Conservation (phyloP, 2,797 vertebrate genomes). For the Rhabdomys pumilio region DNA sequence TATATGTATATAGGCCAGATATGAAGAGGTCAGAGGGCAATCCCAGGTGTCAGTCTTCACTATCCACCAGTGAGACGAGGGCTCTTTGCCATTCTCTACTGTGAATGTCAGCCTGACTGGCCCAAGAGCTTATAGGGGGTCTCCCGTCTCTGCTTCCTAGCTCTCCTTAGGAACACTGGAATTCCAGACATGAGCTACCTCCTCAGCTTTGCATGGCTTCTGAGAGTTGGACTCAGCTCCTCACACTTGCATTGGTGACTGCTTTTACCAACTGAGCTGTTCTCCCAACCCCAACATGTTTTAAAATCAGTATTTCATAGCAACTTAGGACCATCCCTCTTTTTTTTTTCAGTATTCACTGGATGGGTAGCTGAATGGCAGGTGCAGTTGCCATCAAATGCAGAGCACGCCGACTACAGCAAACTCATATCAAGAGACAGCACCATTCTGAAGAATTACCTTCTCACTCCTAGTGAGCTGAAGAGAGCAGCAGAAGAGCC, state of each 20-base stretch:
- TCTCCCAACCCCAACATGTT: not conserved
- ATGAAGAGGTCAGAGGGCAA: too few species aligned
- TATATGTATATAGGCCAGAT: not conserved
- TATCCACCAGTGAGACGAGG: not conserved
- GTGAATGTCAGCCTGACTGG: not conserved
- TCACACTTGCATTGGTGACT: not conserved
- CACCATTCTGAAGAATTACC: not conserved
- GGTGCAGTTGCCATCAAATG: not conserved
- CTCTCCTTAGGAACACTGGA: not conserved
- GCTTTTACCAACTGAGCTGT: not conserved
- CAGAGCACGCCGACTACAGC: not conserved
- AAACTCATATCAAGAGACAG: not conserved
- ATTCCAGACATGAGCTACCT: not conserved
- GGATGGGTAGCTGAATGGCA: not conserved
- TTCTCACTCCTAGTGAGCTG: not conserved
- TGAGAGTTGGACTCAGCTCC: not conserved
- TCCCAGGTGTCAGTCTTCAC: not conserved
- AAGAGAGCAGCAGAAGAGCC: not conserved
- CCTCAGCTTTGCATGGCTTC: not conserved
- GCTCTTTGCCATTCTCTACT: not conserved
- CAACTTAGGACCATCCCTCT: not conserved
- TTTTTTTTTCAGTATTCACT: not conserved
- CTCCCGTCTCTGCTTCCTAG: too few species aligned
- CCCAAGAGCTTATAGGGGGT: not conserved
- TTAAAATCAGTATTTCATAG: slow-evolving; percentile 18